These are phyloP conservation scores for Xenentodon cancila DNA, from an alignment of 2,797 vertebrate genomes.

Conservation along the genomic window DNA sequence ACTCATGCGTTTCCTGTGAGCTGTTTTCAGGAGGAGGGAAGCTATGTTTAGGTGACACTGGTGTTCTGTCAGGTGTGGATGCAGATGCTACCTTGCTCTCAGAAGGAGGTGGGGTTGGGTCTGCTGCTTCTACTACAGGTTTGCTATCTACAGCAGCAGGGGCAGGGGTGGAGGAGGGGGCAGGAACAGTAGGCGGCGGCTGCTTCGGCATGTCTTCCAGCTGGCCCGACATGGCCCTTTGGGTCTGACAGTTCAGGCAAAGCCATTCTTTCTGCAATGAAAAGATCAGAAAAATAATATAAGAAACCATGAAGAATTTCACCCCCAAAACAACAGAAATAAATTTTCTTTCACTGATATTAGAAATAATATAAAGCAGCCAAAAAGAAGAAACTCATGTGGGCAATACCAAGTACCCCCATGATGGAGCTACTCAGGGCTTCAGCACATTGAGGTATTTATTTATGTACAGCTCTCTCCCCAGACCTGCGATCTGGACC, in stretches of 20 bases:
- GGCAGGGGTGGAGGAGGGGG: conserved; percentile 51
- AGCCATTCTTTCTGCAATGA: conserved; percentile 96
- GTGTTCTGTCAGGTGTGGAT: conserved; percentile 28
- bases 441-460: no score
- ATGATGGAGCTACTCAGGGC: no score
- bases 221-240: conserved; percentile 92
- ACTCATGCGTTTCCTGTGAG: conserved; percentile 45
- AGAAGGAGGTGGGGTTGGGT: conserved; percentile 55
- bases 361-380: no score
- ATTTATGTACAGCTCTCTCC: no score
- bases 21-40: conserved; percentile 32
- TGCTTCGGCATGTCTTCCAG: conserved; percentile 85
- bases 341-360: no score
- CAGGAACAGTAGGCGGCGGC: conserved; percentile 65
- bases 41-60: conserved; percentile 36
- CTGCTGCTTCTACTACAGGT: conserved; percentile 75
- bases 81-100: conserved; percentile 65
- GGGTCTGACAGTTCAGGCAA: conserved; percentile 97
- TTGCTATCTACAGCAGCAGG: conserved; percentile 71
- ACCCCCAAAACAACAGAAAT: no score
- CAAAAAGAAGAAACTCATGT: no score
- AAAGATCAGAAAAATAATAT: conserved; percentile 21
- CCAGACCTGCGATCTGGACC: no score
- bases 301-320: not conserved
- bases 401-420: no score